Percentiles rank a stretch among this genome's conserved stretches.
Evolutionary conservation across 92 coral and sea anemone genomes (phyloP).

Genomic region (Nematostella vectensis): DNA sequence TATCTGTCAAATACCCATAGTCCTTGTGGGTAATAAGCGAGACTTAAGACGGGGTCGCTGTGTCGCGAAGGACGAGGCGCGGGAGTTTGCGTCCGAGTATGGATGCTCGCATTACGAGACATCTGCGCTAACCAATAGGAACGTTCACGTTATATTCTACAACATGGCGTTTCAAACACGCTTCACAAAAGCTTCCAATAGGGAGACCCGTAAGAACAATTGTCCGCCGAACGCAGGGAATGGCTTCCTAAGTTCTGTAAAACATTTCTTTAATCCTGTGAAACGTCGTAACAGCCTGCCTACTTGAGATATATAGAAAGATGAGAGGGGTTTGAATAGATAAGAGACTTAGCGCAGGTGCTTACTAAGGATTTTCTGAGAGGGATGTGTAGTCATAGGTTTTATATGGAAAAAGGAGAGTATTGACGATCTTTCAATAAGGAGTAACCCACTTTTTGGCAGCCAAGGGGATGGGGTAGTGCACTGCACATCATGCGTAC

Average conservation of each 20-base stretch:
- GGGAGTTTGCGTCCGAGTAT: conserved; percentile 75
- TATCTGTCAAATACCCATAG: conserved; percentile 74
- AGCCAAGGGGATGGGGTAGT: no score
- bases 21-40: conserved; percentile 89
- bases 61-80: conserved; percentile 79
- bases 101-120: conserved; percentile 88
- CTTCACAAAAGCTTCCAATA: conserved; percentile 68
- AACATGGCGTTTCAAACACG: conserved; percentile 83
- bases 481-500: no score
- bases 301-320: no score
- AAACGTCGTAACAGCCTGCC: conserved; percentile 60
- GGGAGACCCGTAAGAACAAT: conserved; percentile 28
- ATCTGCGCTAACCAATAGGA: conserved; percentile 82
- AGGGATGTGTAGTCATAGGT: no score
- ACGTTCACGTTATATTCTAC: conserved; percentile 82
- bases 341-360: no score
- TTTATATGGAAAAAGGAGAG: no score
- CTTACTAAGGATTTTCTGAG: no score
- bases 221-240: conserved; percentile 33
- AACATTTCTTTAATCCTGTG: conserved; percentile 47
- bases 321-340: no score
- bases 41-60: conserved; percentile 85
- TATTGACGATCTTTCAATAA: no score
- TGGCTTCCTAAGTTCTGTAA: conserved; percentile 86
- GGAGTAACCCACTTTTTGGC: no score